Conservation (phyloP, 2,113 vertebrate species). For the Pelecanoides urinatrix region DNA sequence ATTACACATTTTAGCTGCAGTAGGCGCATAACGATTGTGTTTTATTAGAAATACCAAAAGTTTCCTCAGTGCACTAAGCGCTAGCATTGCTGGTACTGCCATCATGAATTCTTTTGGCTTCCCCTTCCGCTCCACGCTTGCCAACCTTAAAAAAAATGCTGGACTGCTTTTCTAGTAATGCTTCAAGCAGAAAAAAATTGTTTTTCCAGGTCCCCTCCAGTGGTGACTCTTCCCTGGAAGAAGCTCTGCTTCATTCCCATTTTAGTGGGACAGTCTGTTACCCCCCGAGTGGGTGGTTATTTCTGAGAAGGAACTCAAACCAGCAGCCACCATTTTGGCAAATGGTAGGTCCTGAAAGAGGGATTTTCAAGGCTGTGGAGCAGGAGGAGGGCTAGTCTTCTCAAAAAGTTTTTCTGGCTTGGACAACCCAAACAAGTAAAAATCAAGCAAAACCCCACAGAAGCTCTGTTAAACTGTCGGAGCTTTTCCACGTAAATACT, state of each 20-base stretch:
- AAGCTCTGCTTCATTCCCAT: neutral
- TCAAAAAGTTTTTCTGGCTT: neutral
- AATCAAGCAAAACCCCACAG: neutral
- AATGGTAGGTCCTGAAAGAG: fast-evolving
- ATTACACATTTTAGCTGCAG: neutral
- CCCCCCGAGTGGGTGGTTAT: fast-evolving
- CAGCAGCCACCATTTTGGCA: neutral
- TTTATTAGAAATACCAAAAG: neutral
- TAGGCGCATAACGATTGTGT: fast-evolving
- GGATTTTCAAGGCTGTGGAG: neutral
- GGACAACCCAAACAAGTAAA: neutral
- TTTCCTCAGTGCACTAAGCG: neutral
- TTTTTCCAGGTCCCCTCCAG: neutral
- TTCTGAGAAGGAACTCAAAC: neutral
- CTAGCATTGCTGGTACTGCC: neutral
- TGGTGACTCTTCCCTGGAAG: neutral
- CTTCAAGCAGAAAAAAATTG: neutral
- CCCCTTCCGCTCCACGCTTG: neutral
- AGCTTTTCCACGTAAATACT: neutral
- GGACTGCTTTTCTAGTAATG: neutral
- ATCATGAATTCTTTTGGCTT: neutral
- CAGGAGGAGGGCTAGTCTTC: neutral
- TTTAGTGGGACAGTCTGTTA: neutral
- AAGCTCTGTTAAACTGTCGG: neutral
- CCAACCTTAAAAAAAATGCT: neutral